phyloP scores from a whole-genome alignment of 2,797 vertebrate species.

The Threskiornis aethiopicus region DNA sequence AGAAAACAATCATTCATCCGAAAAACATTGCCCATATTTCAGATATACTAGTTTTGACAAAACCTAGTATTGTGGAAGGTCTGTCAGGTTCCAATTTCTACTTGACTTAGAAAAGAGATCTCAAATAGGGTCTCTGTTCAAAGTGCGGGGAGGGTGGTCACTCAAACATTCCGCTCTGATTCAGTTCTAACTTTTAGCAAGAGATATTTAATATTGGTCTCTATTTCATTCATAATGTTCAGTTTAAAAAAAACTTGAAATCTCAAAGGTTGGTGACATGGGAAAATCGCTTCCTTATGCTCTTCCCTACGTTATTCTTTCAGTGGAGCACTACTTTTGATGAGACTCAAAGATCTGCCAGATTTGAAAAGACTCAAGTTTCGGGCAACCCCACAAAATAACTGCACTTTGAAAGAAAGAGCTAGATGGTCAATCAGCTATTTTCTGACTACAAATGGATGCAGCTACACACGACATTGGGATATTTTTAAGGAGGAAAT shows the following conservation, averaged over 20 bases:
- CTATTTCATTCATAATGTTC: not conserved
- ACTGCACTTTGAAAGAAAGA: not conserved
- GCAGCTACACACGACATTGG: not conserved
- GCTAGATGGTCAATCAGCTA: not conserved
- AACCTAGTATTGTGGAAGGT: not conserved
- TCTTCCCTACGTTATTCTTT: not conserved
- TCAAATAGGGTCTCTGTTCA: not conserved
- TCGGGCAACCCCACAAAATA: not conserved
- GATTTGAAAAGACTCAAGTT: not conserved
- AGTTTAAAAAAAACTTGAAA: not conserved
- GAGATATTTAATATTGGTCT: not conserved
- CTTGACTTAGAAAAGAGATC: not conserved
- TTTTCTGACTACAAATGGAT: not conserved
- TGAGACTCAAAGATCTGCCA: not conserved
- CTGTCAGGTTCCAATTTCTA: not conserved
- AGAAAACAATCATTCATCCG: not conserved
- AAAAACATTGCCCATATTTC: not conserved
- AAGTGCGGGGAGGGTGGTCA: not conserved
- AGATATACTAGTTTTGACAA: not conserved
- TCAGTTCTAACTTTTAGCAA: not conserved
- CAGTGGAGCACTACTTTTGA: fast-evolving
- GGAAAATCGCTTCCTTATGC: not conserved
- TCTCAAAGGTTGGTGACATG: not conserved
- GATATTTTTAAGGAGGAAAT: not conserved
- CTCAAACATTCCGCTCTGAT: not conserved